A percentile compares a stretch with the other conserved stretches of the same genome.
Evolutionary conservation across 2,797 vertebrate genomes (phyloP).

Genomic region (Molossus molossus): DNA sequence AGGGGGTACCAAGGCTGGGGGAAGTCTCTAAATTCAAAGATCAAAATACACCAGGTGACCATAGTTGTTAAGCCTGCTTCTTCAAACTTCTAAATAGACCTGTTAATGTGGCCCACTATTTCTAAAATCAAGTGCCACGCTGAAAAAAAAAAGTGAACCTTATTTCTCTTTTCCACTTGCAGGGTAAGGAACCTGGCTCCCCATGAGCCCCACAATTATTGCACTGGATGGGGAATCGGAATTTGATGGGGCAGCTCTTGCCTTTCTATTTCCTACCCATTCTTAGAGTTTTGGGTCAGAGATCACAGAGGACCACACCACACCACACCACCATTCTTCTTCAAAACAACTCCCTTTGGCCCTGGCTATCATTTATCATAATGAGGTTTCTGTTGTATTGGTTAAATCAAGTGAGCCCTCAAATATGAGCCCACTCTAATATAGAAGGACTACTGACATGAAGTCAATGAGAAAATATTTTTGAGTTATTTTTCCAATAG

Average conservation of each 20-base stretch:
- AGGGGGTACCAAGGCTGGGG: not conserved
- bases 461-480: constrained; percentile 19
- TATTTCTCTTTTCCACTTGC: not conserved
- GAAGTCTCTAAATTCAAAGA: not conserved
- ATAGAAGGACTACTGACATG: not conserved
- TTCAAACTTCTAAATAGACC: constrained; percentile 16
- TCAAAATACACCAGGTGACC: not conserved
- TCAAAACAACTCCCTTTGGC: not conserved
- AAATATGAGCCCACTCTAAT: constrained; percentile 22
- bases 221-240: not conserved
- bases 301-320: not conserved
- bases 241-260: not conserved
- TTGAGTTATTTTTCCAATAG: constrained; percentile 32
- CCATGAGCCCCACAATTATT: not conserved
- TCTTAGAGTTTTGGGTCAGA: constrained; percentile 40
- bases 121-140: constrained; percentile 1
- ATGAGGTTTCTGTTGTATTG: constrained; percentile 18
- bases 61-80: not conserved
- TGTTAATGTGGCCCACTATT: not conserved
- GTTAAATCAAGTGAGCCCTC: not conserved
- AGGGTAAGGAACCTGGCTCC: not conserved
- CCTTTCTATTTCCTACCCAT: not conserved
- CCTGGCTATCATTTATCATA: not conserved
- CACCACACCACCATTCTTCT: not conserved
- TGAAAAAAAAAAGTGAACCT: not conserved